Percentiles rank a stretch among this genome's conserved stretches.
Evolutionary conservation across 2,888 invertebrate species (phyloP).

Genomic region (Trachelus iudaicus): DNA sequence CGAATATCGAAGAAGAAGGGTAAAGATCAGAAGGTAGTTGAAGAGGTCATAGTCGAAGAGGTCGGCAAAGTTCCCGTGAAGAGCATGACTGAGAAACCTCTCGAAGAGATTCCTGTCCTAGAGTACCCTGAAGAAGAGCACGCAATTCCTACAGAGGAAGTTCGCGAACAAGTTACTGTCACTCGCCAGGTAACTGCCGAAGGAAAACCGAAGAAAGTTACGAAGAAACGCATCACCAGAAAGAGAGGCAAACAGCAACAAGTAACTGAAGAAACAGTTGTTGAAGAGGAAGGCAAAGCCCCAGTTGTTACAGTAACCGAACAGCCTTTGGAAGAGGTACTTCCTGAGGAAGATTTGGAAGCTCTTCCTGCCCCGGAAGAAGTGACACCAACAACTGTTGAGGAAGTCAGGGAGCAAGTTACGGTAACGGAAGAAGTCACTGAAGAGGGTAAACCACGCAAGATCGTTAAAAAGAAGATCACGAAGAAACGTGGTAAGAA

Average conservation of each 20-base stretch:
- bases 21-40: conserved; percentile 41
- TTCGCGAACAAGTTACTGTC: conserved; percentile 20
- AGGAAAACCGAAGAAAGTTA: conserved; percentile 30
- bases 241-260: conserved; percentile 58
- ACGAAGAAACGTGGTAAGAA: conserved; percentile 37
- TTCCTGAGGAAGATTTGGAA: conserved; percentile 41
- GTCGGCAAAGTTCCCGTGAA: conserved; percentile 41
- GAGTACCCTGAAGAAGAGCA: conserved; percentile 16
- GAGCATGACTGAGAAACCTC: conserved; percentile 34
- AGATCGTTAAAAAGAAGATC: conserved; percentile 48
- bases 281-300: conserved; percentile 41
- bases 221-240: conserved; percentile 54
- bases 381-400: conserved; percentile 27
- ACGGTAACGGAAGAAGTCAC: conserved; percentile 52
- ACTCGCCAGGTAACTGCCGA: conserved; percentile 45
- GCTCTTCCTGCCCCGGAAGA: conserved; percentile 31
- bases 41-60: conserved; percentile 42
- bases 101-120: conserved; percentile 16
- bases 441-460: conserved; percentile 54
- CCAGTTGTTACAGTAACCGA: conserved; percentile 23
- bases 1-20: conserved; percentile 54
- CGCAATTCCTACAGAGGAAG: conserved; percentile 29
- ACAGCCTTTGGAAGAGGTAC: conserved; percentile 23
- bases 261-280: conserved; percentile 21
- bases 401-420: conserved; percentile 58